A percentile compares a stretch with the other conserved stretches of the same genome.
These are phyloP conservation scores for Anguilla japonica DNA, from an alignment of 2,113 vertebrate genomes.

Conservation along the genomic window DNA sequence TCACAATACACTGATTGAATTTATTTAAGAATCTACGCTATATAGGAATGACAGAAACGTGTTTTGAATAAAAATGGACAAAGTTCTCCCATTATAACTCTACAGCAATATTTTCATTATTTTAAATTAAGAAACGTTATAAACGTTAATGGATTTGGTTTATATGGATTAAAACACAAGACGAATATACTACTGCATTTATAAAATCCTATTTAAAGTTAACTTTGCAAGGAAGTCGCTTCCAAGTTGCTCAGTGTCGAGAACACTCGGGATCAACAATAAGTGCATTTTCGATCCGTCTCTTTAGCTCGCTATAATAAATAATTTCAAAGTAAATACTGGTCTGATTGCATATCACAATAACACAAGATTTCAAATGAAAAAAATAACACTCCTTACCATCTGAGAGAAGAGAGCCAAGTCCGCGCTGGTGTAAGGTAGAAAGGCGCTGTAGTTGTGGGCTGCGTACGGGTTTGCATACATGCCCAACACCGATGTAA, in stretches of 20 bases:
- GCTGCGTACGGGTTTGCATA: slow-evolving; percentile 89
- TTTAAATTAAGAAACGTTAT: too few species aligned
- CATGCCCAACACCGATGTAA: slow-evolving; percentile 91
- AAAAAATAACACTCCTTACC: slow-evolving; percentile 75
- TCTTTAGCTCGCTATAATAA: background rate
- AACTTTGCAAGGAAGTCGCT: background rate
- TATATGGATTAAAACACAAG: background rate
- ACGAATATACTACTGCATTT: background rate
- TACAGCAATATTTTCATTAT: too few species aligned
- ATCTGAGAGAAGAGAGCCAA: slow-evolving; percentile 95
- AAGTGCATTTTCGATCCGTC: background rate
- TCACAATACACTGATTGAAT: background rate
- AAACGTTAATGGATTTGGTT: too few species aligned
- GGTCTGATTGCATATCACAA: background rate
- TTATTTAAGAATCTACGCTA: background rate
- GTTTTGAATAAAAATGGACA: background rate
- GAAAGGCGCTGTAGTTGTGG: slow-evolving; percentile 93
- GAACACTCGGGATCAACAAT: background rate
- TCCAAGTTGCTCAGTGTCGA: background rate
- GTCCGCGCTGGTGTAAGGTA: slow-evolving; percentile 92
- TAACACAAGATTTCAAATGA: background rate
- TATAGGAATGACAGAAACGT: background rate
- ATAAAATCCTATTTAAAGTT: background rate
- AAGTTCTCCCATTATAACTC: too few species aligned
- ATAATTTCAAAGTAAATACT: background rate